These are phyloP conservation scores for Luperina testacea DNA, from an alignment of 2,888 invertebrate species.

Conservation along the genomic window DNA sequence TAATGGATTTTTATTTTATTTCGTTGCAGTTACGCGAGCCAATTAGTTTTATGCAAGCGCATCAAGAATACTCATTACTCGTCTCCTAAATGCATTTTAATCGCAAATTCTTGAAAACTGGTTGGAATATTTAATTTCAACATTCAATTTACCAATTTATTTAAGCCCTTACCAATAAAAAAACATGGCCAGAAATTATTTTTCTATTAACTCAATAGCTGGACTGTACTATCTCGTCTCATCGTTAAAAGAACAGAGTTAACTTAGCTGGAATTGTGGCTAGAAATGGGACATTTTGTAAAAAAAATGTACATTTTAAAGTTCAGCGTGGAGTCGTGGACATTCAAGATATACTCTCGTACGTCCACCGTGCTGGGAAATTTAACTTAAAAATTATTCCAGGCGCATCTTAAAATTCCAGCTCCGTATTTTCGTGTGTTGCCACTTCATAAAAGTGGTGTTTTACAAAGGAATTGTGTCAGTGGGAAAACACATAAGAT, in stretches of 20 bases:
- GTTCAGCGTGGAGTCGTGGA: constrained; percentile 31
- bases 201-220: constrained; percentile 1
- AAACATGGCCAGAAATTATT: neutral
- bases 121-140: constrained; percentile 12
- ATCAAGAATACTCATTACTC: constrained; percentile 82
- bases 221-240: neutral
- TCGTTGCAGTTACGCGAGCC: constrained; percentile 81
- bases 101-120: constrained; percentile 61
- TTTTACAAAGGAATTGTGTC: constrained; percentile 79
- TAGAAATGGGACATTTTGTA: constrained; percentile 8
- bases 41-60: constrained; percentile 85
- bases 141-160: neutral
- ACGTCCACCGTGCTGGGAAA: constrained; percentile 39
- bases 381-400: constrained; percentile 58
- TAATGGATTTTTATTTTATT: constrained; percentile 85
- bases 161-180: neutral
- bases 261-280: constrained; percentile 35
- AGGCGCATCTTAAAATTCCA: constrained; percentile 61
- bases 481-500: constrained; percentile 67
- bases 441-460: constrained; percentile 73
- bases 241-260: constrained; percentile 1
- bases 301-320: constrained; percentile 55
- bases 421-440: constrained; percentile 65
- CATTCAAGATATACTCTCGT: constrained; percentile 58
- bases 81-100: constrained; percentile 74